A percentile compares a stretch with the other conserved stretches of the same genome.
Conservation (phyloP, 1,140 invertebrate species). For the Nylanderia fulva region DNA sequence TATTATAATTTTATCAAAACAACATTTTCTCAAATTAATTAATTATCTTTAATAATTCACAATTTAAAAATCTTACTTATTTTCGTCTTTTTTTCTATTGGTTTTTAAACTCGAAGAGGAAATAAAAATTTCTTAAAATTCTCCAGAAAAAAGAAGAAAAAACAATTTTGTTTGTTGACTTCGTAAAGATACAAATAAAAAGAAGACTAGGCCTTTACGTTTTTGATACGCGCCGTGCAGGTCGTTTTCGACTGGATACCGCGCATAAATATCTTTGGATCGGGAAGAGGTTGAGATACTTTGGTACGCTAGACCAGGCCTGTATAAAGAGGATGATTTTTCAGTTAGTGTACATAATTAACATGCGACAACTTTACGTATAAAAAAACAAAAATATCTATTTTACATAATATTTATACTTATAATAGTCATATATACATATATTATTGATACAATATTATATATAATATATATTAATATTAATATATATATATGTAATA, state of each 20-base stretch:
- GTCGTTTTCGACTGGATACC: constrained; percentile 41
- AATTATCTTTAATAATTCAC: not conserved
- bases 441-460: constrained; percentile 35
- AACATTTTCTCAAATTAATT: not conserved
- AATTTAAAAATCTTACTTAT: not conserved
- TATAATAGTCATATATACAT: constrained; percentile 67
- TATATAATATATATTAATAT: constrained; percentile 67
- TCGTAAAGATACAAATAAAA: not conserved
- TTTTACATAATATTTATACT: constrained; percentile 65
- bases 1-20: not conserved
- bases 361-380: constrained; percentile 83
- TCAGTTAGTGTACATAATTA: constrained; percentile 80
- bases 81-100: not conserved
- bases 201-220: constrained; percentile 57
- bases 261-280: constrained; percentile 82
- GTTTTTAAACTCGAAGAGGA: not conserved
- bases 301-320: constrained; percentile 86
- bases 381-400: constrained; percentile 72
- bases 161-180: not conserved
- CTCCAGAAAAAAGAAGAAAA: not conserved
- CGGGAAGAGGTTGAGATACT: constrained; percentile 77
- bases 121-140: not conserved
- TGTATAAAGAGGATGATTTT: constrained; percentile 75
- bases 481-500: too few relatives aligned
- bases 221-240: constrained; percentile 10